These are phyloP conservation scores for Urocolius indicus DNA, from an alignment of 2,113 vertebrate genomes.

Conservation along the genomic window DNA sequence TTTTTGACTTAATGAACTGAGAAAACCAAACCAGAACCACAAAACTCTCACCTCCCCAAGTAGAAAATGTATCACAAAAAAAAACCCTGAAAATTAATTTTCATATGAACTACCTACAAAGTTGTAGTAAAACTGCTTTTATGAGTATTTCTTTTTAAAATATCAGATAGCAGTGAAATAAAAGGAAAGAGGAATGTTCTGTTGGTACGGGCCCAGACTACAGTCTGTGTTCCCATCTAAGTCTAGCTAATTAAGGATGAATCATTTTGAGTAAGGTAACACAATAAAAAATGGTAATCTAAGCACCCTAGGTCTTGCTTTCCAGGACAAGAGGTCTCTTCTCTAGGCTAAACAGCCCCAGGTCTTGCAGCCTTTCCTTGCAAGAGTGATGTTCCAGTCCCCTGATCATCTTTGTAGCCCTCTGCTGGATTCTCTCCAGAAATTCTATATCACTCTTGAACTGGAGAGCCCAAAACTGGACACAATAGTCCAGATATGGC, in stretches of 20 bases:
- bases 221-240: background rate
- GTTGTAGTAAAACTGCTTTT: background rate
- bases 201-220: background rate
- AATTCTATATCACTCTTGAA: no score
- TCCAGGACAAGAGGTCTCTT: background rate
- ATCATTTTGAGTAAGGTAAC: background rate
- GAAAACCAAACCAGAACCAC: background rate
- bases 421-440: no score
- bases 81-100: background rate
- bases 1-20: slow-evolving; percentile 6
- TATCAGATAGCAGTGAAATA: background rate
- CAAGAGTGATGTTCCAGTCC: no score
- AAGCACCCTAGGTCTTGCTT: background rate
- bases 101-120: background rate
- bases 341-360: no score
- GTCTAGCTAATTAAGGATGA: background rate
- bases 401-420: no score
- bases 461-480: no score
- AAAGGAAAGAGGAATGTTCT: background rate
- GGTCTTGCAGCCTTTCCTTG: no score
- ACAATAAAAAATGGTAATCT: background rate
- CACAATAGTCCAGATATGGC: no score
- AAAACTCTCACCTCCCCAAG: background rate
- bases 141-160: background rate
- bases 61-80: background rate